Evolutionary conservation across 2,113 vertebrate genomes (phyloP).

Genomic region (Rhipidura dahli): DNA sequence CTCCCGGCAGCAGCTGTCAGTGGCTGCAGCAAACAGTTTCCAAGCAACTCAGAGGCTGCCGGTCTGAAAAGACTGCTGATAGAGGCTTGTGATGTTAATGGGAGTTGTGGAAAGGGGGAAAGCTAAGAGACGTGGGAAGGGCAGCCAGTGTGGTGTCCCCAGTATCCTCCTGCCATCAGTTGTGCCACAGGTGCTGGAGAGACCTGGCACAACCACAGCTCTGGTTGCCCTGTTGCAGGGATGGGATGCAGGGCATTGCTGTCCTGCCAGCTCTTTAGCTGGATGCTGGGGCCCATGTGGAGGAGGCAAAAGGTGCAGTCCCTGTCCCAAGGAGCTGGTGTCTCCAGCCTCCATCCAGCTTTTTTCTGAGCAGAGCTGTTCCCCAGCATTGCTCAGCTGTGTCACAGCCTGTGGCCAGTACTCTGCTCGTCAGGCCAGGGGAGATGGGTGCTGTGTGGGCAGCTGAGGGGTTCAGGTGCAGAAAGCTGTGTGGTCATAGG

Average conservation of each 20-base stretch:
- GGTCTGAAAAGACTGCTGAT: not conserved
- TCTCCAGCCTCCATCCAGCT: not conserved
- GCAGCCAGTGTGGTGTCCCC: not conserved
- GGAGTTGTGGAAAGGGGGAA: not conserved
- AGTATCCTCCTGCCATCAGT: not conserved
- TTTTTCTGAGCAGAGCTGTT: not conserved
- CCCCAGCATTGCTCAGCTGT: not conserved
- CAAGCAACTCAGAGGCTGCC: conserved; percentile 50
- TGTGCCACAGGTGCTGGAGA: not conserved
- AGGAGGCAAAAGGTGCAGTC: not conserved
- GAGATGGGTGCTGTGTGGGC: not conserved
- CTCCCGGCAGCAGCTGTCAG: not conserved
- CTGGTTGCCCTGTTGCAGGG: not conserved
- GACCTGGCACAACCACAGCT: not conserved
- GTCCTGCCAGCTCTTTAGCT: not conserved
- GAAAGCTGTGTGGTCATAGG: not conserved
- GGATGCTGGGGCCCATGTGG: accelerated
- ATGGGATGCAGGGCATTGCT: accelerated
- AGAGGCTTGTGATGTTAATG: not conserved
- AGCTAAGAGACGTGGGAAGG: not conserved
- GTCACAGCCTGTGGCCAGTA: accelerated
- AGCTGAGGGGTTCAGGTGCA: not conserved
- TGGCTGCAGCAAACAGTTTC: conserved; percentile 53
- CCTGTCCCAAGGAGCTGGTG: not conserved
- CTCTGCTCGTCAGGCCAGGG: not conserved